These are phyloP conservation scores for Paedocypris micromegethes DNA, from an alignment of 2,797 vertebrate species.

Conservation along the genomic window DNA sequence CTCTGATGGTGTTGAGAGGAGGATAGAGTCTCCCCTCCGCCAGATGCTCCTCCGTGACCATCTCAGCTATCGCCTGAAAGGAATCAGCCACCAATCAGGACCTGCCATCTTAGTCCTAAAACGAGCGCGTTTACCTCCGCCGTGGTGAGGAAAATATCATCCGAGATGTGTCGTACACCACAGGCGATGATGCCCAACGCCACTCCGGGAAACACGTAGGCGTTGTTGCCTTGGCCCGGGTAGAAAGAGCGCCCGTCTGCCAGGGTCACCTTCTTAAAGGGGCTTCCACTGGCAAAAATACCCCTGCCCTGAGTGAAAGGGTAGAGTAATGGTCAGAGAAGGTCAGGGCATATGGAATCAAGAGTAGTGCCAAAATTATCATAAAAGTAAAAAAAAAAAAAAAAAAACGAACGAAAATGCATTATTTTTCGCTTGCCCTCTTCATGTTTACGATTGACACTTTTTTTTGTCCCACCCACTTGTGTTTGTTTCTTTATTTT, in stretches of 20 bases:
- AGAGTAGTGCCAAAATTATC: too few relatives aligned
- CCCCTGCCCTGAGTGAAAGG: constrained; percentile 75
- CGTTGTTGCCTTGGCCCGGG: constrained; percentile 96
- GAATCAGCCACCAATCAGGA: too few relatives aligned
- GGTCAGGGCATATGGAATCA: too few relatives aligned
- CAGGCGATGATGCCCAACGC: constrained; percentile 88
- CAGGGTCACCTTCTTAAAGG: constrained; percentile 86
- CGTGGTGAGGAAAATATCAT: constrained; percentile 91
- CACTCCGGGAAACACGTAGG: constrained; percentile 94
- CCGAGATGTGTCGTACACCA: constrained; percentile 86
- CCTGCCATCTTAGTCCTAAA: too few relatives aligned
- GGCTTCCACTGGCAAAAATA: constrained; percentile 95
- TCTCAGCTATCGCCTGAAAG: constrained; percentile 79
- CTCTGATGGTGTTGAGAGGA: constrained; percentile 84
- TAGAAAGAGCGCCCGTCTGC: constrained; percentile 83
- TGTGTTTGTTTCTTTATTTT: background rate
- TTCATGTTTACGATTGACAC: too few relatives aligned
- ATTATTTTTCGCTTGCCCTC: too few relatives aligned
- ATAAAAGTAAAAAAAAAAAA: too few relatives aligned
- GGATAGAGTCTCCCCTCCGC: constrained; percentile 92
- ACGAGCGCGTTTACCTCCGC: constrained; percentile 76
- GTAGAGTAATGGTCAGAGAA: too few relatives aligned
- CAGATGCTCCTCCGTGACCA: constrained; percentile 89
- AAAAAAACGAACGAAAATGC: too few relatives aligned
- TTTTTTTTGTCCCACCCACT: too few relatives aligned